Base-by-base conservation (phyloP, 2,797 vertebrate species). In the Gila robusta region DNA sequence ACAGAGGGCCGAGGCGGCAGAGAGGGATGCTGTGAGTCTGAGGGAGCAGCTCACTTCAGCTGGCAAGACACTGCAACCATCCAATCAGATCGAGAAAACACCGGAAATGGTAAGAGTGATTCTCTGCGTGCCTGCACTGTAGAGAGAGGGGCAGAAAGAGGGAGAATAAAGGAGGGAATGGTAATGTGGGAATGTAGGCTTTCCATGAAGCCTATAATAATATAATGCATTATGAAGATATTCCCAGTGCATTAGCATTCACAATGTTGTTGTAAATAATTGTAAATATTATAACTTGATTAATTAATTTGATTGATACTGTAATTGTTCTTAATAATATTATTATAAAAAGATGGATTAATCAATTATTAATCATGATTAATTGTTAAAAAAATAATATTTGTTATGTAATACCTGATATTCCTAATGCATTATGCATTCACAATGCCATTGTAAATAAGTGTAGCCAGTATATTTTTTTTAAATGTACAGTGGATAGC, bases 1-100 rank as follows among this genome's bases (percentile, higher is more conserved):
- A 9, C 95, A 97, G 97, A 97, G 96, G 95, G 96, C 96, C 92
- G 97, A 97, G 93, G 94, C 93, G 86, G 96, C 96, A 39, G 96
- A 97, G 94, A 95, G 95, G 94, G 96, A 97, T 92, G 96, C 95
- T 10, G 96, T 96, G 93, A 94, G 94, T 90, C 94, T 97, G 90
- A 94, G 95, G 92, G 96, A 97, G 91, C 97, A 97, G 93, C 96
- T 97, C 89, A 94, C 95, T 0, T 96, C 96, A 9, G 95, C 96
- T 89, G 96, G 95, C 93, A 96, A 96, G 94, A 96, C 96, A 92
- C 94, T 96, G 88, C 96, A 97, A 73, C 94, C 96, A 82, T 95
- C 96, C 83, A 96, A 95, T 0, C 96, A 97, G 95, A 95, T 96
- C 92, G 96, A 96, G 93, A 96, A 96, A 91, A 94, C 96, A 77